Base-by-base conservation (phyloP, 1,140 invertebrate species). In the Drosophila littoralis region DNA sequence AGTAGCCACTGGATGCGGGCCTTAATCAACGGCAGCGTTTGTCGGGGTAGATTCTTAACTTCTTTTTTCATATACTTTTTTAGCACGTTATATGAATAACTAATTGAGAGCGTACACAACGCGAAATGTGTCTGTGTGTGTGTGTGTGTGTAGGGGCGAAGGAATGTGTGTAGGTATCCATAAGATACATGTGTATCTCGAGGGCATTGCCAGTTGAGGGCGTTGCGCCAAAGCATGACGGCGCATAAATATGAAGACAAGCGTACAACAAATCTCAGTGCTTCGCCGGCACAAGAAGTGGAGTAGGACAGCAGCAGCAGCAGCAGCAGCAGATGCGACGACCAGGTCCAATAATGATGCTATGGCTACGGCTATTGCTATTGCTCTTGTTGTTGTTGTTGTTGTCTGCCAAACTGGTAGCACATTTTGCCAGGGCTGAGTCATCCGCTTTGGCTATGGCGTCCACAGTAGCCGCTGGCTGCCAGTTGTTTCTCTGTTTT, bases 71-170 rank as follows among this genome's bases (percentile, higher is more conserved):
- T 48, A 68, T 71, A 77, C 61, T 77, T 66, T 74, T 69, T 85
- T 79, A 88, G 83, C 82, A 82, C 71, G 82, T 86, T 85, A 82
- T 79, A 70, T 82, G 79, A 86, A 86, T 86, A 86, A 82, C 82
- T 85, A 85, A 86, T 85, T 85, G 82, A 85, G 79, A 75, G 70
- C 28, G 82, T 71, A 81, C 63, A 86, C 69, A 77, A 58, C 42
- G 22, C 17, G 36, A 22, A 51, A 13, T 13, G 38, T 13, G 5
- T 7, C 7, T 12, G 15, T 33, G 2, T 10, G 12, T 17, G 57
- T 57, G 42, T 43, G 32, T 66, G 42, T 43, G 22, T 64, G 10
- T 32, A 33, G 40, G 40, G 45, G 33, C 38, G 33, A 57, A 38
- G 72, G 45, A 75, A 70, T 70, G 52, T 75, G 54, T 75, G 59